These are phyloP conservation scores for Acromyrmex charruanus DNA, from an alignment of 1,140 invertebrate genomes.

Conservation along the genomic window DNA sequence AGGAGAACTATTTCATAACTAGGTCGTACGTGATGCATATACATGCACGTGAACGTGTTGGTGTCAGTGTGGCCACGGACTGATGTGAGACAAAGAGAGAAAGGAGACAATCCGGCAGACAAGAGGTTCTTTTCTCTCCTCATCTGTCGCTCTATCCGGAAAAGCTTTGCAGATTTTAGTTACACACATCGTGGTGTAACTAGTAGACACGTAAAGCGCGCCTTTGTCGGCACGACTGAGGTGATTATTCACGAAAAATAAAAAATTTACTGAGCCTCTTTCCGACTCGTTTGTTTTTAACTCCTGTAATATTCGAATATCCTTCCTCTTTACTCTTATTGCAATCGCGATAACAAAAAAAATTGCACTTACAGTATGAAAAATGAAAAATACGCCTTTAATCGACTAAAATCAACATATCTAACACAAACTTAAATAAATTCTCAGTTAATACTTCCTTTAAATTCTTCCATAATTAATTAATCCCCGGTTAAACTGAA, in stretches of 20 bases:
- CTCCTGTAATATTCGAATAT: too few relatives aligned
- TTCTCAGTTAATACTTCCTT: neutral
- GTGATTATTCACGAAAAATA: slow-evolving; percentile 41
- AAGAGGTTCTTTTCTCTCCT: slow-evolving; percentile 15
- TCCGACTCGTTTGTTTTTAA: slow-evolving; percentile 10
- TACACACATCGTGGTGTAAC: slow-evolving; percentile 17
- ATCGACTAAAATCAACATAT: neutral
- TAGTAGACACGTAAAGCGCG: slow-evolving; percentile 15
- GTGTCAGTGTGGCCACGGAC: neutral
- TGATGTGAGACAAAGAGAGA: slow-evolving; percentile 10
- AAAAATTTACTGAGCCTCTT: slow-evolving; percentile 21
- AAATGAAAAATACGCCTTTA: neutral
- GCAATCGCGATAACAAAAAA: slow-evolving; percentile 10
- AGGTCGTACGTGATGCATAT: slow-evolving; percentile 63
- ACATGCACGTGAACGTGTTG: neutral
- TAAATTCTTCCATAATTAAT: neutral
- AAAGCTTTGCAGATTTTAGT: slow-evolving; percentile 53
- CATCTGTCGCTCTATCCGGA: slow-evolving; percentile 19
- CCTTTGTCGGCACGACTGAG: slow-evolving; percentile 8
- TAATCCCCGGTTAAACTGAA: too few relatives aligned
- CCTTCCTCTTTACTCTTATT: neutral
- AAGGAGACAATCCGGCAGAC: slow-evolving; percentile 20
- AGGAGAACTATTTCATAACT: slow-evolving; percentile 77
- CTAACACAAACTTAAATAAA: neutral
- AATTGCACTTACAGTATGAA: neutral